Evolutionary conservation across 92 coral and sea anemone species (phyloP), one percentile per base, ranked within the genome.

Genomic region (Pocillopora grandis): DNA sequence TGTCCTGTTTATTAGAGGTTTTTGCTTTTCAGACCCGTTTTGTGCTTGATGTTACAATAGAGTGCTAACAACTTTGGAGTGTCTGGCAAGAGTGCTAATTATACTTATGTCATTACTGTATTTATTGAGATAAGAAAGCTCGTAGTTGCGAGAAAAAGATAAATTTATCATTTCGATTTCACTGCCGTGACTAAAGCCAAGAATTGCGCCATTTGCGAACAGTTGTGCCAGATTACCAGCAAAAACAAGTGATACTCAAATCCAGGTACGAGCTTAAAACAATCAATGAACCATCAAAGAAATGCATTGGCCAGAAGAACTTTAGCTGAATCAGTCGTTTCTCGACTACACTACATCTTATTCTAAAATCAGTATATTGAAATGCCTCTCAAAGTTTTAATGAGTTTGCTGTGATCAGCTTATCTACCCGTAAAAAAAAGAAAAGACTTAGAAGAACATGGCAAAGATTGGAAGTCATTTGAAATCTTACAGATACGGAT

Each of bases 51-150:
- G 68, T 69, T 80, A 67, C 85, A 81, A 81, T 81, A 58, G 63
- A 83, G 87, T 63, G 80, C 64, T 83, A 76, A 83, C 18, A 37
- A 23, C 84, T 66, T 79, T 16, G 16, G 63, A 27, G 80, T 62
- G 85, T 90, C 91, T 80, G 84, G 48, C 18, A 16, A 12, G 75
- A 81, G 93, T 90, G 93, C 74, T 90, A 87, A 90, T 87, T 82
- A 75, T 73, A 49, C 19, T 33, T 36, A 10, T 71, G 84, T 35
- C 65, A 67, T 68, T 15, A 65, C 74, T 12, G 17, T 21, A 68
- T 68, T 67, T 33, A 66, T 49, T 80, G 84, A 80, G 70, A 33
- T 80, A 59, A 31, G 68, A 56, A 67, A 56, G 67, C 55, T 12
- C 58, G 1, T 14, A 80, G 35, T 58, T 10, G 11, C 60, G 55